Percentiles rank a stretch among this genome's conserved stretches.
Conservation (phyloP, 1,140 invertebrate species). For the Achroia grisella region DNA sequence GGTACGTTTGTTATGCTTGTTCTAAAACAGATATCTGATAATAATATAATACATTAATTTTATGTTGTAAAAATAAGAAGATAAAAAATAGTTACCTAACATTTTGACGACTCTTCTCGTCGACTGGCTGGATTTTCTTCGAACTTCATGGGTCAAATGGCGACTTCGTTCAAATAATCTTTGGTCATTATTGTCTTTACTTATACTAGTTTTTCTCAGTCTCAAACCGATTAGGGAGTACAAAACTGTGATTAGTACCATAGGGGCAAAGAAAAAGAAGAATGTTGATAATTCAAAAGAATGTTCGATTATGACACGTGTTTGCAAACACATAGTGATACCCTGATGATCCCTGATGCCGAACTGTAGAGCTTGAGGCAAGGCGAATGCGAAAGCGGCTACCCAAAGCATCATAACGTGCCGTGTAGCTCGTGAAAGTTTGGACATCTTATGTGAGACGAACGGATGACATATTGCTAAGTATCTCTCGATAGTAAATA, state of each 20-base stretch:
- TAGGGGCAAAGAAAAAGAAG: slow-evolving; percentile 89
- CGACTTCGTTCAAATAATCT: slow-evolving; percentile 24
- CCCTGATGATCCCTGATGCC: slow-evolving; percentile 72
- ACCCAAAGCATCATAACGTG: slow-evolving; percentile 85
- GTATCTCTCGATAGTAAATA: slow-evolving; percentile 88
- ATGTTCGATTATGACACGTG: slow-evolving; percentile 78
- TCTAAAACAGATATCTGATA: no score
- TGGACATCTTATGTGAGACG: slow-evolving; percentile 88
- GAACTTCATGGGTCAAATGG: slow-evolving; percentile 32
- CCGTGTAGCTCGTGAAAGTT: slow-evolving; percentile 82
- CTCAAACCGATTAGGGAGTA: slow-evolving; percentile 89
- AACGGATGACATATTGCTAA: slow-evolving; percentile 86
- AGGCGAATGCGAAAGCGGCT: slow-evolving; percentile 80
- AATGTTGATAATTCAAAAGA: slow-evolving; percentile 89
- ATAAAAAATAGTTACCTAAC: slow-evolving; percentile 73
- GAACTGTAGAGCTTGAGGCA: slow-evolving; percentile 87
- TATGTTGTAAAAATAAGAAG: no score
- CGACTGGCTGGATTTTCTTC: slow-evolving; percentile 63
- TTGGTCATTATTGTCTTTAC: slow-evolving; percentile 62
- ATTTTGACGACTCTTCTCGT: slow-evolving; percentile 75
- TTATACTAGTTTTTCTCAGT: slow-evolving; percentile 77
- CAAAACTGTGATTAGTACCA: slow-evolving; percentile 88
- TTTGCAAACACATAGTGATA: slow-evolving; percentile 74
- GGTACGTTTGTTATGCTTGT: no score
- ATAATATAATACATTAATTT: no score